A percentile compares a stretch with the other conserved stretches of the same genome.
Conservation (phyloP, 2,113 vertebrate species). For the Pelvicachromis taeniatus region DNA sequence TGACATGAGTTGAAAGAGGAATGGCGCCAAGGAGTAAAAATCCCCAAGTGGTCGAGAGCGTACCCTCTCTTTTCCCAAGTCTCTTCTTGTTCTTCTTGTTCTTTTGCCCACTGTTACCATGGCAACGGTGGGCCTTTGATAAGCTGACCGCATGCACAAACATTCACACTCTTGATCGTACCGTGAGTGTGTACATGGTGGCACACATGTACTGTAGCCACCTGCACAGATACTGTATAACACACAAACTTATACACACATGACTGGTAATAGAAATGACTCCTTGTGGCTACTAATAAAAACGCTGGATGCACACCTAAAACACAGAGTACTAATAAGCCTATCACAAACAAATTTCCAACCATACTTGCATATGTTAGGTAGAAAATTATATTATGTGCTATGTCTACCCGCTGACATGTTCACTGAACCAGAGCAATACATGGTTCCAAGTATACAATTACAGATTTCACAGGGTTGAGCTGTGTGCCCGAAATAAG, state of each 20-base stretch:
- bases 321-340: not conserved
- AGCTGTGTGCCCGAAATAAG: slow-evolving; percentile 26
- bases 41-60: slow-evolving; percentile 25
- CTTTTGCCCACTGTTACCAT: slow-evolving; percentile 48
- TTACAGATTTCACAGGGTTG: slow-evolving; percentile 18
- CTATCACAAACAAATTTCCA: not conserved
- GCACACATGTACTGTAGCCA: not conserved
- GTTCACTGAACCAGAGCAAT: not conserved
- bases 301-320: not conserved
- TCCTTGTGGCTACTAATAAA: not conserved
- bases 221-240: not conserved
- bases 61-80: slow-evolving; percentile 25
- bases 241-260: not conserved
- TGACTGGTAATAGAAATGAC: not conserved
- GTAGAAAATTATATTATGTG: not conserved
- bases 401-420: not conserved
- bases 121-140: slow-evolving; percentile 41
- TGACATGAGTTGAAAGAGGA: slow-evolving; percentile 27
- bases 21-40: slow-evolving; percentile 31
- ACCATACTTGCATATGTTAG: not conserved
- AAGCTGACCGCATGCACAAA: slow-evolving; percentile 30
- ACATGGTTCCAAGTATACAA: not conserved
- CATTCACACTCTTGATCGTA: not conserved
- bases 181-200: not conserved
- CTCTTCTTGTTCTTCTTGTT: slow-evolving; percentile 20